Evolutionary conservation across 2,888 invertebrate genomes (phyloP), one percentile per base, ranked within the genome.

Genomic region (Epinotia nisella): DNA sequence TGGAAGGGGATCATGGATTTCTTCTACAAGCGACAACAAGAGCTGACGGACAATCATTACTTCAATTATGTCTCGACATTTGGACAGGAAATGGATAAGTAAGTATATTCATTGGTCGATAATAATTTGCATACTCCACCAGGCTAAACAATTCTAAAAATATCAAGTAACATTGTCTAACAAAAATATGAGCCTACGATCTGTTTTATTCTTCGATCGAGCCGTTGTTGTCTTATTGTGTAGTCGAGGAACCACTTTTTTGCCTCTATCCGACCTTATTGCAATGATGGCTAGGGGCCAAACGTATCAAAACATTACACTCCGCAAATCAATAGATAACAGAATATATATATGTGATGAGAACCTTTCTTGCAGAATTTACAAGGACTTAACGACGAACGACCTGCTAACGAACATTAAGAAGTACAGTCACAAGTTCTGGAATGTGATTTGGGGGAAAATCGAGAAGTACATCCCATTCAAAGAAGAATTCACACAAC

Each of bases 21-120:
- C 86, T 94, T 98, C 78, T 97, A 97, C 79, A 95, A 96, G 73
- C 95, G 97, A 3, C 96, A 96, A 62, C 96, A 96, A 75, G 97
- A 97, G 83, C 88, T 98, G 75, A 96, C 97, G 0, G 96, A 96
- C 66, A 97, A 97, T 0, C 96, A 97, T 0, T 97, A 97, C 80
- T 98, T 97, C 83, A 96, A 96, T 78, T 96, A 96, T 79, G 96
- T 97, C 13, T 95, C 96, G 1, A 96, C 96, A 74, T 96, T 98
- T 78, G 96, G 97, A 0, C 96, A 96, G 78, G 97, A 98, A 83
- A 90, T 97, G 76, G 97, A 98, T 82, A 91, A 88, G 87, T 93
- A 79, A 86, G 89, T 85, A 15, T 41, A 7, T 0, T 13, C 4
- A 29, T 11, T 15, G 17, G 10, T 29, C 39, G 11, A 5, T 21